Conservation (phyloP, 2,797 vertebrate genomes). For the Propithecus perrieri region DNA sequence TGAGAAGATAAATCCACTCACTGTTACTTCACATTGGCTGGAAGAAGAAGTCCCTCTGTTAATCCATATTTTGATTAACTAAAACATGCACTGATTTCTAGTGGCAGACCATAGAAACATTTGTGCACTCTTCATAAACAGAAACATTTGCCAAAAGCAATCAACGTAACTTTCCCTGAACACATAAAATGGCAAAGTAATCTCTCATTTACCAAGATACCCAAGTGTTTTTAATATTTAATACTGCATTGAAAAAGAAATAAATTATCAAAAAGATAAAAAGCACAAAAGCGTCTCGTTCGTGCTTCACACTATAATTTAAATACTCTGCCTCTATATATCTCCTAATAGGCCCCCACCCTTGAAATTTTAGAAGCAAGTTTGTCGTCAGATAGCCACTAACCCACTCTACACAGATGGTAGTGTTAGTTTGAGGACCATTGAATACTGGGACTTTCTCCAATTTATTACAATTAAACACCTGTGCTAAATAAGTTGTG, state of each 20-base stretch:
- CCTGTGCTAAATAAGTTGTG: slow-evolving; percentile 64
- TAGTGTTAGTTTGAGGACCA: slow-evolving; percentile 58
- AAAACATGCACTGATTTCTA: neutral
- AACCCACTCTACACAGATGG: slow-evolving; percentile 56
- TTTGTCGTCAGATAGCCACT: slow-evolving; percentile 41
- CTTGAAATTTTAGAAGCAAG: slow-evolving; percentile 35
- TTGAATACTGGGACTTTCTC: slow-evolving; percentile 63
- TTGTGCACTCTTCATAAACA: neutral
- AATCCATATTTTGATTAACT: neutral
- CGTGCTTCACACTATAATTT: neutral
- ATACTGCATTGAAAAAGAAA: neutral
- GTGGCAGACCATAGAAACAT: neutral
- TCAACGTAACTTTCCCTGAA: neutral
- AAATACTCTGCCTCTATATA: neutral
- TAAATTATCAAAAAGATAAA: neutral
- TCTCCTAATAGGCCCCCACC: neutral
- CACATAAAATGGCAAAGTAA: neutral
- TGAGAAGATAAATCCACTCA: neutral
- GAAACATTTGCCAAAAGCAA: neutral
- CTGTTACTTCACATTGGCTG: neutral
- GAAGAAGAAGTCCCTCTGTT: neutral
- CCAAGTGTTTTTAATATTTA: neutral
- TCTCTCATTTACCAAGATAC: neutral
- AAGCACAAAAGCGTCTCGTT: neutral
- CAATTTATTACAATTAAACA: slow-evolving; percentile 75